Base-by-base conservation (phyloP, 2,888 invertebrate species). In the Neoascia interrupta region DNA sequence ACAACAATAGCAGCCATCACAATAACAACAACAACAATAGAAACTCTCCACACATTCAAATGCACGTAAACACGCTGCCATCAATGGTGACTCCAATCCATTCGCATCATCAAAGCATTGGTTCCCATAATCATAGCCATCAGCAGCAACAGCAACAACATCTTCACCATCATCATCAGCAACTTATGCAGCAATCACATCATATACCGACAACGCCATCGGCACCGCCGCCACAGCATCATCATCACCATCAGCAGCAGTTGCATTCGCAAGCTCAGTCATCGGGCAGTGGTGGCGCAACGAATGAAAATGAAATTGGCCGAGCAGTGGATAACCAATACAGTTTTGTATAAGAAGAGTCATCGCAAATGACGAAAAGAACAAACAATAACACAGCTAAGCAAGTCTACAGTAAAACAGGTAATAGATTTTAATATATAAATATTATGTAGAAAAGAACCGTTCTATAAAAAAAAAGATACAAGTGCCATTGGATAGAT, bases 321-420 rank as follows among this genome's bases (percentile, higher is more conserved):
- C 86, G 95, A 63, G 96, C 96, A 18, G 92, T 96, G 11, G 96
- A 96, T 87, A 96, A 96, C 89, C 95, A 94, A 82, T 96, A 96
- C 89, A 93, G 93, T 86, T 94, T 92, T 88, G 93, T 93, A 81
- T 93, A 90, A 89, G 81, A 31, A 53, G 28, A 41, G 8, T n/a
- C n/a, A n/a, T n/a, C n/a, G n/a, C n/a, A n/a, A n/a, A n/a, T n/a
- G n/a, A n/a, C 31, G n/a, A 31, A 6, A 4, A 3, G 8, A 31
- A 16, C 11, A 47, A 60, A 45, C 19, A 53, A 13, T 13, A 56
- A 31, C 11, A 54, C 49, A 23, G n/a, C 8, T 31, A 3, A 3
- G 26, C 6, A 21, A 28, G 15, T 39, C 13, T 47, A 45, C 39
- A 51, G 39, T 21, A 37, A 63, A 63, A 66, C 64, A 79, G 73